Evolutionary conservation across 2,888 invertebrate species (phyloP).

Genomic region (Sminthurinus aureus): DNA sequence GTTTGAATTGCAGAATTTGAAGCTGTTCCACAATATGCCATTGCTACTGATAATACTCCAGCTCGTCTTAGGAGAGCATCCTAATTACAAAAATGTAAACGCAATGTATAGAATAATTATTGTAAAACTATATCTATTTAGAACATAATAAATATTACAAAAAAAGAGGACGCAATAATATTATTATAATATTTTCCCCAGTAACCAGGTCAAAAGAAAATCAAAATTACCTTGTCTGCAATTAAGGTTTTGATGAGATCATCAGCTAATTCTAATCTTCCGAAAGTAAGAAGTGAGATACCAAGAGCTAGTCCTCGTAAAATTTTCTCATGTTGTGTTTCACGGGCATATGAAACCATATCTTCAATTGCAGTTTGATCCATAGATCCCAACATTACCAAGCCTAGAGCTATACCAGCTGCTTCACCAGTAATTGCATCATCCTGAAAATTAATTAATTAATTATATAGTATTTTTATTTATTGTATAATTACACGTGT

Average conservation of each 20-base stretch:
- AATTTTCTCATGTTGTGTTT: constrained; percentile 98
- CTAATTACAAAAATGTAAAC: constrained; percentile 49
- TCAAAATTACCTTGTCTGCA: constrained; percentile 74
- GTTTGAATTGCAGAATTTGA: constrained; percentile 96
- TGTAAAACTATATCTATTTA: not conserved
- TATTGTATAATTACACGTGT: not conserved
- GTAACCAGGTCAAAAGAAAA: not conserved
- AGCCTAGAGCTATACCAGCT: constrained; percentile 98
- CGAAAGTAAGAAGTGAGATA: constrained; percentile 96
- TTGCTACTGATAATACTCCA: constrained; percentile 97
- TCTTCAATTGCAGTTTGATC: constrained; percentile 88
- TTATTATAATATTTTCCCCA: not conserved
- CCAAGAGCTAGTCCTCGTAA: constrained; percentile 96
- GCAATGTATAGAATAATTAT: too few species aligned
- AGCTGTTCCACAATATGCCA: constrained; percentile 98
- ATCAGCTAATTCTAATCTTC: constrained; percentile 95
- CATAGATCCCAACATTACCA: constrained; percentile 98
- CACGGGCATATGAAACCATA: constrained; percentile 93
- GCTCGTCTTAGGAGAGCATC: constrained; percentile 94
- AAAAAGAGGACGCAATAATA: not conserved
- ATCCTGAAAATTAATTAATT: constrained; percentile 69
- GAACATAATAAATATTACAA: not conserved
- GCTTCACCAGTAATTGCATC: constrained; percentile 99
- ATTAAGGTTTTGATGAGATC: constrained; percentile 86
- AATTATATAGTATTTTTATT: constrained; percentile 8